Conservation (phyloP, 1,140 invertebrate genomes). For the Leptoteleia sp. region DNA sequence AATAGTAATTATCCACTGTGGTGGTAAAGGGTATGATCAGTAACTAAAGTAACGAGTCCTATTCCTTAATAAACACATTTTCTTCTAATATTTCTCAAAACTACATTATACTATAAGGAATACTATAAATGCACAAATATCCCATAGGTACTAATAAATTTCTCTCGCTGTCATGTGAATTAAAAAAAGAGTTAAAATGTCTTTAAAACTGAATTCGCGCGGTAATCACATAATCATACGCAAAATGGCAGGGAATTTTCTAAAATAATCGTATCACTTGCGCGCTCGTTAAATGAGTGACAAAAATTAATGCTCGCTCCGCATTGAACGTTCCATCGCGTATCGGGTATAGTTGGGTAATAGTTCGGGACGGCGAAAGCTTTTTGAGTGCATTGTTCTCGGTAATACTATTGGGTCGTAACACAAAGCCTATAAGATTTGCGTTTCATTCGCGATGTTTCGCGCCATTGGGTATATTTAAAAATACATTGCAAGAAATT, state of each 20-base stretch:
- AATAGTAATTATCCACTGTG: too few species aligned
- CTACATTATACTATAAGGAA: too few species aligned
- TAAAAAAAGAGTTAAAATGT: too few species aligned
- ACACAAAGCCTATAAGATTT: conserved; percentile 42
- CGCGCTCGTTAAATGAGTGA: conserved; percentile 44
- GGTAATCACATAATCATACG: neutral
- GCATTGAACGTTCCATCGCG: conserved; percentile 23
- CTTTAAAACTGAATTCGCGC: too few species aligned
- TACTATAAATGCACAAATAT: too few species aligned
- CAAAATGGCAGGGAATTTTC: conserved; percentile 20
- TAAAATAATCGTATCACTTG: conserved; percentile 11
- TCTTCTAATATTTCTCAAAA: too few species aligned
- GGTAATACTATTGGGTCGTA: conserved; percentile 30
- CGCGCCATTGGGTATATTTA: conserved; percentile 36
- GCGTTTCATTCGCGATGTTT: conserved; percentile 20
- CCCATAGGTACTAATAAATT: too few species aligned
- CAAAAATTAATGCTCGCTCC: conserved; percentile 36
- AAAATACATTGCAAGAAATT: conserved; percentile 42
- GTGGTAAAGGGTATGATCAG: too few species aligned
- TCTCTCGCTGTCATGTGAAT: too few species aligned
- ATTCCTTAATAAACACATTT: too few species aligned
- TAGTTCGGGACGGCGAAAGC: conserved; percentile 17
- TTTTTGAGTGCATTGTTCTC: conserved; percentile 27
- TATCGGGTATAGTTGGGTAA: conserved; percentile 44
- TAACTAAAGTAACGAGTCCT: too few species aligned